Conservation (phyloP, 2,888 invertebrate genomes). For the Drosophila neonasuta region DNA sequence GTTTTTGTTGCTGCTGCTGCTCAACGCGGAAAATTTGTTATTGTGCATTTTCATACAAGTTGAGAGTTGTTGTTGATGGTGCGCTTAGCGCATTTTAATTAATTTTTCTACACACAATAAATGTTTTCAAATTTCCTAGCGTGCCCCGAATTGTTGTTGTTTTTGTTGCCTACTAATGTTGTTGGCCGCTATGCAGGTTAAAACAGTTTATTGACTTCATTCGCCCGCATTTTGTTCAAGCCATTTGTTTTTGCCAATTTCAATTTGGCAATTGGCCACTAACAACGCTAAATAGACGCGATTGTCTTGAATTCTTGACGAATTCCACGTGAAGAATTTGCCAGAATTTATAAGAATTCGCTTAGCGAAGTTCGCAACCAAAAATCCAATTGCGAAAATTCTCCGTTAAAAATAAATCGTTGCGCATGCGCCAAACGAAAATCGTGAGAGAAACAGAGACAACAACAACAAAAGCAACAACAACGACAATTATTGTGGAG, state of each 20-base stretch:
- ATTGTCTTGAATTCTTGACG: conserved; percentile 31
- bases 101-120: conserved; percentile 43
- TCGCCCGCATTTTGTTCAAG: conserved; percentile 40
- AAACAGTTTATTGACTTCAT: conserved; percentile 74
- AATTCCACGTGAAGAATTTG: conserved; percentile 52
- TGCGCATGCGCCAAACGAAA: conserved; percentile 55
- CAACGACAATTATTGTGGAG: conserved; percentile 1
- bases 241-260: conserved; percentile 32
- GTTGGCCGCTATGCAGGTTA: conserved; percentile 66
- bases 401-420: conserved; percentile 33
- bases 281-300: neutral
- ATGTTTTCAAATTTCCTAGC: conserved; percentile 55
- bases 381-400: conserved; percentile 30
- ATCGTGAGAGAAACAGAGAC: conserved; percentile 1
- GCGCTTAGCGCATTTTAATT: conserved; percentile 67
- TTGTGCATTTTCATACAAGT: conserved; percentile 52
- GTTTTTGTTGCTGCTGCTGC: conserved; percentile 23
- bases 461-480: conserved; percentile 2
- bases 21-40: conserved; percentile 63
- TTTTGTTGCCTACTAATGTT: conserved; percentile 15
- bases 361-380: conserved; percentile 61
- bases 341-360: conserved; percentile 54
- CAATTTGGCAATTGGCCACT: conserved; percentile 20
- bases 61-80: neutral
- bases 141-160: conserved; percentile 43